Evolutionary conservation across 2,888 invertebrate genomes (phyloP), one percentile per base, ranked within the genome.

Genomic region (Pegoplata infirma): DNA sequence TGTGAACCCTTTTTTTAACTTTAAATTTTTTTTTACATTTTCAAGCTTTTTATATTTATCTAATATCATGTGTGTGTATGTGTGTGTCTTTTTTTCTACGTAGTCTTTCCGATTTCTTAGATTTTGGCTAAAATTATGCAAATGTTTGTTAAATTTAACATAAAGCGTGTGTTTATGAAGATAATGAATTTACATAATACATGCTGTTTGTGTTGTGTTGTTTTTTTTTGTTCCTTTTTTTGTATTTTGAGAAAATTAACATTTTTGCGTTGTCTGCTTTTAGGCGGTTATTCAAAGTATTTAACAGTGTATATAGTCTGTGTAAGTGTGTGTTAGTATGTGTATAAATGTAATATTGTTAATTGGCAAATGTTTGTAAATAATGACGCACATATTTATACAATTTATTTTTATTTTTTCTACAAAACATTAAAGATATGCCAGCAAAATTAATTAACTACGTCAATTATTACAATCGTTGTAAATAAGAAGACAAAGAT

Each of bases 111-210:
- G 36, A 53, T 16, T 64, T 69, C n/a, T 32, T 28, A 23, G 53
- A n/a, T n/a, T 36, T 47, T 58, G 21, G 49, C 51, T 25, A 36
- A 64, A 67, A 73, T 73, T 75, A 74, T 75, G 75, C 56, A 75
- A 79, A 79, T 79, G 10, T 19, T 55, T 56, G 6, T 49, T 36
- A 58, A 58, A 28, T 58, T 76, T 66, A 46, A 67, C 58, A 40
- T 46, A 28, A 44, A 49, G 61, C 55, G 25, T 53, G 56, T 74
- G 66, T 56, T 55, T 56, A 55, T 63, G 25, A 40, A 71, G 75
- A 71, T 75, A 75, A 79, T 61, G 75, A 79, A 79, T 75, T 79
- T 71, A 66, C 66, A 74, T 74, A 69, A 73, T 36, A 78, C 69
- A 40, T 55, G 49, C 12, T 59, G 51, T 47, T 19, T 21, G 21